Evolutionary conservation across 92 coral and sea anemone genomes (phyloP).

Genomic region (Siderastrea radians): DNA sequence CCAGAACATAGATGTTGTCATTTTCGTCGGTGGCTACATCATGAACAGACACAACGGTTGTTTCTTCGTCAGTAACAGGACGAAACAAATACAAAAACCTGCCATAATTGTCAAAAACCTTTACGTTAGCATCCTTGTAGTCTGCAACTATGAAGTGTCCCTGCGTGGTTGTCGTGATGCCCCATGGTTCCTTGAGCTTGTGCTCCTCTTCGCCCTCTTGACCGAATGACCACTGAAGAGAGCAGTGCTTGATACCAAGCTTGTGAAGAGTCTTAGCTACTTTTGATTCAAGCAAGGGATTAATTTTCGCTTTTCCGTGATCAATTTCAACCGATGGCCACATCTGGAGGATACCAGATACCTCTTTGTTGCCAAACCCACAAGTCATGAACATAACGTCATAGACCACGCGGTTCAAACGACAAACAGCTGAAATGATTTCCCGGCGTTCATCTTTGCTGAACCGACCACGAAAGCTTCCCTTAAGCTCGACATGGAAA

Average conservation of each 20-base stretch:
- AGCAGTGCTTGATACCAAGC: neutral
- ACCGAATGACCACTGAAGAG: constrained; percentile 21
- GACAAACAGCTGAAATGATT: constrained; percentile 30
- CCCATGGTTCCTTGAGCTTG: constrained; percentile 35
- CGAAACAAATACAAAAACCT: constrained; percentile 36
- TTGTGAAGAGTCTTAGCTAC: neutral
- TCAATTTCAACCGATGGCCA: constrained; percentile 22
- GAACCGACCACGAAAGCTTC: constrained; percentile 9
- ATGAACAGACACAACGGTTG: neutral
- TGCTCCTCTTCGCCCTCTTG: constrained; percentile 20
- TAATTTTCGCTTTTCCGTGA: neutral
- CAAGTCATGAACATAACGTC: constrained; percentile 7
- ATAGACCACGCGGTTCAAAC: constrained; percentile 34
- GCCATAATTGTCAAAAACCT: constrained; percentile 56
- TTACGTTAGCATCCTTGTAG: constrained; percentile 38
- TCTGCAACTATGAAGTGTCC: constrained; percentile 66
- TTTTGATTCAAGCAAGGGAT: constrained; percentile 13
- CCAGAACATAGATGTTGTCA: constrained; percentile 39
- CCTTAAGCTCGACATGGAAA: constrained; percentile 7
- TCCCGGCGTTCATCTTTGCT: constrained; percentile 43
- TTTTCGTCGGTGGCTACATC: constrained; percentile 43
- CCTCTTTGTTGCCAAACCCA: constrained; percentile 2
- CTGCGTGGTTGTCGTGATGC: constrained; percentile 41
- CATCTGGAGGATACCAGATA: neutral
- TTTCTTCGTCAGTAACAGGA: neutral